Percentiles rank a stretch among this genome's conserved stretches.
These are phyloP conservation scores for Rhopilema esculentum DNA, from an alignment of 30 jellyfish, hydroid and myxozoan genomes.

Conservation along the genomic window DNA sequence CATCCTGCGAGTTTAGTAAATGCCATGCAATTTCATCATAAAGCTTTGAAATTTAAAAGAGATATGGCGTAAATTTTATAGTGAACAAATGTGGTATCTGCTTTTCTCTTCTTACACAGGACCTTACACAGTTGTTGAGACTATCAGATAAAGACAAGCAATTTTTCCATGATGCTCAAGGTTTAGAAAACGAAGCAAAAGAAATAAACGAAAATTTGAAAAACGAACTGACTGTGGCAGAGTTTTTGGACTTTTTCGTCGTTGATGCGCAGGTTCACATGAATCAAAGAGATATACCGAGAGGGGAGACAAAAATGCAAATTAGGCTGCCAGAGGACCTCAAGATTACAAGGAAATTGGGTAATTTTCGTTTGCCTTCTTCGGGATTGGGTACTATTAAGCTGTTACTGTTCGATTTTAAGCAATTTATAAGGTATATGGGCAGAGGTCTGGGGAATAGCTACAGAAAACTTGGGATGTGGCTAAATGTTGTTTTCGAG, in stretches of 20 bases:
- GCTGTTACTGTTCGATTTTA: no score
- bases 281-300: conserved; percentile 37
- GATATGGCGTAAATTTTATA: no score
- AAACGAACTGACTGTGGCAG: conserved; percentile 27
- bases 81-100: no score
- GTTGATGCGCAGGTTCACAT: neutral
- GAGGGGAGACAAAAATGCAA: neutral
- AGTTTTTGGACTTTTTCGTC: conserved; percentile 26
- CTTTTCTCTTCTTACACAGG: no score
- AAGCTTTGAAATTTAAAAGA: no score
- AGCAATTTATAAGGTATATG: no score
- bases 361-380: neutral
- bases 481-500: no score
- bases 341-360: neutral
- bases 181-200: neutral
- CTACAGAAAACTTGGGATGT: no score
- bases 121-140: neutral
- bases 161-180: neutral
- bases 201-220: neutral
- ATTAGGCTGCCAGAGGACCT: conserved; percentile 15
- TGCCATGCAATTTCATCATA: no score
- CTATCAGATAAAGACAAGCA: conserved; percentile 6
- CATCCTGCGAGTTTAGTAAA: no score
- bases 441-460: no score
- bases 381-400: neutral